A percentile compares a stretch with the other conserved stretches of the same genome.
Evolutionary conservation across 1,140 invertebrate genomes (phyloP).

Genomic region (Pteromalus puparum): DNA sequence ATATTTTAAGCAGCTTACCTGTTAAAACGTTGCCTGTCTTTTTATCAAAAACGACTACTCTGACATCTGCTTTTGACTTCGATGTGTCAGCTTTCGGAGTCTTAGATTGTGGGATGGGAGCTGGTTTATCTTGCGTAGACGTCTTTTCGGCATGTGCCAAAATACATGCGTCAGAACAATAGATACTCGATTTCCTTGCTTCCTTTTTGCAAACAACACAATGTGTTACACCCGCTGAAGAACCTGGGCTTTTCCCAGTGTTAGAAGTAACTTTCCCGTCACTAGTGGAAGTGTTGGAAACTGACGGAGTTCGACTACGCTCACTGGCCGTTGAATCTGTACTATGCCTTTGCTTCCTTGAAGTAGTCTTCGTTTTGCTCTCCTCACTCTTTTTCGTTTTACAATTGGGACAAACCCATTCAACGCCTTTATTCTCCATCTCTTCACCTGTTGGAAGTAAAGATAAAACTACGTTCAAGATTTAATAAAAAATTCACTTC

Average conservation of each 20-base stretch:
- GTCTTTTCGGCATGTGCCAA: conserved; percentile 88
- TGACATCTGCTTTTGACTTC: conserved; percentile 72
- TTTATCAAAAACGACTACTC: conserved; percentile 87
- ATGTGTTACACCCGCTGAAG: conserved; percentile 64
- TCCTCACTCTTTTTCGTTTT: conserved; percentile 78
- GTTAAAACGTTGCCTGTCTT: conserved; percentile 85
- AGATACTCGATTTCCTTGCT: conserved; percentile 83
- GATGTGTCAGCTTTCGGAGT: conserved; percentile 63
- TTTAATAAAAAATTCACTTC: conserved; percentile 45
- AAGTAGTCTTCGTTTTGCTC: conserved; percentile 54
- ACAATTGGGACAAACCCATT: conserved; percentile 95
- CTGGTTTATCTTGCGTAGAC: conserved; percentile 73
- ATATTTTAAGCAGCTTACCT: conserved; percentile 61
- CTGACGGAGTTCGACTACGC: conserved; percentile 41
- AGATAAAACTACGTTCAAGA: conserved; percentile 45
- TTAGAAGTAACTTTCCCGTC: conserved; percentile 16
- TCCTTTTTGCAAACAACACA: conserved; percentile 87
- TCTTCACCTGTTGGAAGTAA: conserved; percentile 78
- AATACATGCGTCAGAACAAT: conserved; percentile 93
- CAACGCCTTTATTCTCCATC: conserved; percentile 92
- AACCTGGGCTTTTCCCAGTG: neutral
- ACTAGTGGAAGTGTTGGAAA: neutral
- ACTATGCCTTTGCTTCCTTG: conserved; percentile 42
- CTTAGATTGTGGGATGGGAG: conserved; percentile 57
- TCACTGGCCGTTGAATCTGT: conserved; percentile 49